Evolutionary conservation across 2,888 invertebrate genomes (phyloP).

Genomic region (Noctua janthe): DNA sequence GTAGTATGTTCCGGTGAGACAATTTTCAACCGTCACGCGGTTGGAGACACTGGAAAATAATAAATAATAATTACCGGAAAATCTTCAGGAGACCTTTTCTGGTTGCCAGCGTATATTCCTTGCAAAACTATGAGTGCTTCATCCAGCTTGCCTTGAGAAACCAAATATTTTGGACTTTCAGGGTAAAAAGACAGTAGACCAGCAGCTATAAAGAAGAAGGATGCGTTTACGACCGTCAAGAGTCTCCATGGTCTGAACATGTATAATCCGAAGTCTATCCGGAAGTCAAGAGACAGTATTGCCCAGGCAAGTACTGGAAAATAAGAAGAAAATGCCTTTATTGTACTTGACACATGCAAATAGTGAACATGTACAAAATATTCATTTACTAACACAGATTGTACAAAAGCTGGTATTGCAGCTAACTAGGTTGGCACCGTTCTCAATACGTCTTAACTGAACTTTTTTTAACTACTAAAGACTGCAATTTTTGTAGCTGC

Average conservation of each 20-base stretch:
- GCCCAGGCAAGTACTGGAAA: conserved; percentile 92
- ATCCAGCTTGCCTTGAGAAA: conserved; percentile 91
- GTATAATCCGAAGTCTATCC: conserved; percentile 86
- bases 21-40: neutral
- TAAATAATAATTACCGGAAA: conserved; percentile 84
- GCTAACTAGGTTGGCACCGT: neutral
- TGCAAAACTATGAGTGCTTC: conserved; percentile 91
- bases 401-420: neutral
- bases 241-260: conserved; percentile 94
- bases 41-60: neutral
- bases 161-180: conserved; percentile 95
- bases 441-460: no score
- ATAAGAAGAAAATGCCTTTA: conserved; percentile 6
- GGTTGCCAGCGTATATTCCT: conserved; percentile 90
- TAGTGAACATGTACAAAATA: neutral
- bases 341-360: neutral
- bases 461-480: neutral
- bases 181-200: conserved; percentile 90
- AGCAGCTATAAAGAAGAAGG: conserved; percentile 91
- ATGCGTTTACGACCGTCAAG: conserved; percentile 91
- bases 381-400: neutral
- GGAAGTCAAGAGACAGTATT: conserved; percentile 91
- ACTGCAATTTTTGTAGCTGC: neutral
- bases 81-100: conserved; percentile 79
- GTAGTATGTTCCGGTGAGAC: neutral